phyloP scores from a whole-genome alignment of 1,140 invertebrate species.

The Xylocopa sonorina region DNA sequence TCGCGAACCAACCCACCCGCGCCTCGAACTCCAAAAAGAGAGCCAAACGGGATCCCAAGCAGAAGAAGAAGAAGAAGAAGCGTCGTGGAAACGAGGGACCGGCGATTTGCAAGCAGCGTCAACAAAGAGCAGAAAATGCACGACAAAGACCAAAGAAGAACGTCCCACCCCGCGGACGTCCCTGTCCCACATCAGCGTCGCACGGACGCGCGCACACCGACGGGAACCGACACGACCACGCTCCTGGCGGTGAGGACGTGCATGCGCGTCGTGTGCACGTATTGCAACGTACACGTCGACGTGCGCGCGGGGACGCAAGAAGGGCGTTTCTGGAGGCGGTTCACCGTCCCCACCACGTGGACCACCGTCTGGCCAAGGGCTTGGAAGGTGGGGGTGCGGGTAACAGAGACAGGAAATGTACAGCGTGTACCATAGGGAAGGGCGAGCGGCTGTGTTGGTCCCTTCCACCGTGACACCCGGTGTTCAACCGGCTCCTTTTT shows the following conservation, averaged over 20 bases:
- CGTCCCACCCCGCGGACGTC: conserved; percentile 11
- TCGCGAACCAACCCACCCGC: not conserved
- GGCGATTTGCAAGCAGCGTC: conserved; percentile 38
- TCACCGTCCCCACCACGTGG: conserved; percentile 72
- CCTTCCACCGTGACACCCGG: conserved; percentile 53
- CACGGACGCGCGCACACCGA: not conserved
- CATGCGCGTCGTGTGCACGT: conserved; percentile 37
- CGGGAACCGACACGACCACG: not conserved
- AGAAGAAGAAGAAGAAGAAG: not conserved
- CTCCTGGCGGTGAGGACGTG: not conserved
- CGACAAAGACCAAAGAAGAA: conserved; percentile 48
- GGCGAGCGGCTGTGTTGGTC: conserved; percentile 47
- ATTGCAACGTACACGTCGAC: conserved; percentile 51
- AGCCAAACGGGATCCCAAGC: too few species aligned
- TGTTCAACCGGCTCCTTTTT: conserved; percentile 32
- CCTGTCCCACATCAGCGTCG: conserved; percentile 23
- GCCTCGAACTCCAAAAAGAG: not conserved
- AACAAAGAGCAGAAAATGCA: conserved; percentile 48
- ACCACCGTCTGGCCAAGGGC: conserved; percentile 5
- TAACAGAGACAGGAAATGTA: conserved; percentile 42
- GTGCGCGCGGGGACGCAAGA: conserved; percentile 60
- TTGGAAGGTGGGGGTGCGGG: conserved; percentile 56
- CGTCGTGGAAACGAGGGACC: not conserved
- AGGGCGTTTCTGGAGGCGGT: conserved; percentile 82
- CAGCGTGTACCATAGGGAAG: conserved; percentile 59